Evolutionary conservation across 2,888 invertebrate species (phyloP), one percentile per base, ranked within the genome.

Genomic region (Cataglyphis cursor): DNA sequence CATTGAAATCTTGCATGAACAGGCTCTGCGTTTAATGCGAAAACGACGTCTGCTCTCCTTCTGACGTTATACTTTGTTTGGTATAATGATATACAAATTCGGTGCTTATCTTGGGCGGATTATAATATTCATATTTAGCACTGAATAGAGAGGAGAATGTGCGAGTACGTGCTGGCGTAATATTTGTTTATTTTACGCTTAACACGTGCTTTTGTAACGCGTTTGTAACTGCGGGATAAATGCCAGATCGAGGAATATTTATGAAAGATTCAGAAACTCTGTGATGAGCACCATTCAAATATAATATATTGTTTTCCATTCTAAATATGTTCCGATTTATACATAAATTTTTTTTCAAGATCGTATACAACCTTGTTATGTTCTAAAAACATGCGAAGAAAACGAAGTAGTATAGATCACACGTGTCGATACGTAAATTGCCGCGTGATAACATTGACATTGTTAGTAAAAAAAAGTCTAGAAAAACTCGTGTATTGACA

Each of bases 371-470:
- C 8, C 15, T 41, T 15, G 24, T 38, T 3, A 38, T 18, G 10
- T 41, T 38, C 51, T 18, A 38, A 51, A 51, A 24, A 3, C 12
- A 12, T 9, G 9, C 2, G 18, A 15, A 35, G 51, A 24, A 28
- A 18, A 21, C 15, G 35, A 1, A 24, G 6, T 12, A 18, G 12
- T 8, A n/a, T 21, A 64, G 35, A 75, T 62, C 12, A 62, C 61
- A 62, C 62, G 62, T 74, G 48, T 74, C 74, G 61, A 41, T 21
- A 44, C n/a, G 28, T 41, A 44, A 24, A 51, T 65, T 51, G n/a
- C 35, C 48, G 64, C 64, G 64, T 74, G 75, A 64, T 21, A 64
- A 65, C 65, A 54, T 65, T 65, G 75, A 64, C 12, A 12, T 54
- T 64, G 21, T 15, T 24, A 8, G 51, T 12, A 65, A 76, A 48